A percentile compares a stretch with the other conserved stretches of the same genome.
Conservation (phyloP, 35 echinoderm and acorn worm genomes). For the Stichopus chloronotus region DNA sequence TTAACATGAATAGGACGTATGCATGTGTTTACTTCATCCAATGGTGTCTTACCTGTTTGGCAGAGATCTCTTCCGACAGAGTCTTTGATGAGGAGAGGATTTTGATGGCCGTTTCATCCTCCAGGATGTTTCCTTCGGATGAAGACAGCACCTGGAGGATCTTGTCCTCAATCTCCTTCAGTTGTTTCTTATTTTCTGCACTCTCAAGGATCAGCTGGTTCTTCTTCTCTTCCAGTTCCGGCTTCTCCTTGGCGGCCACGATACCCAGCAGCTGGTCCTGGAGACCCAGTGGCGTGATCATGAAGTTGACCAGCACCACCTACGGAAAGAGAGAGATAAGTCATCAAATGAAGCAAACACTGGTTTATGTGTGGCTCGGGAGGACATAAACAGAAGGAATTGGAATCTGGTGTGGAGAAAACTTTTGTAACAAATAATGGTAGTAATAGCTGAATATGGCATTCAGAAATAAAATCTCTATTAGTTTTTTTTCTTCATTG, state of each 20-base stretch:
- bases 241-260: slow-evolving; percentile 85
- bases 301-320: slow-evolving; percentile 97
- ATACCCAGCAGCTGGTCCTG: slow-evolving; percentile 98
- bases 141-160: slow-evolving; percentile 95
- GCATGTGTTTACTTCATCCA: no score
- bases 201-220: slow-evolving; percentile 99
- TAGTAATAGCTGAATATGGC: no score
- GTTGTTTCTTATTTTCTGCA: slow-evolving; percentile 95
- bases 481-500: no score
- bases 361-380: not conserved
- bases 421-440: no score
- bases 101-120: slow-evolving; percentile 98
- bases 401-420: no score
- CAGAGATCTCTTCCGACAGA: slow-evolving; percentile 94
- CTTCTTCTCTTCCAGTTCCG: slow-evolving; percentile 99
- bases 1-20: no score
- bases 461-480: no score
- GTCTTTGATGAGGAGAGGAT: slow-evolving; percentile 97
- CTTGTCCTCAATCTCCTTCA: slow-evolving; percentile 99
- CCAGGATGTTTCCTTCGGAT: slow-evolving; percentile 96
- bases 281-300: slow-evolving; percentile 99
- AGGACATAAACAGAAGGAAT: no score
- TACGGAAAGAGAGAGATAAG: slow-evolving; percentile 5
- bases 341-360: slow-evolving; percentile 14
- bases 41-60: slow-evolving; percentile 82